Percentiles rank a stretch among this genome's conserved stretches.
Evolutionary conservation across 2,888 invertebrate species (phyloP).

Genomic region (Galerucella nymphaeae): DNA sequence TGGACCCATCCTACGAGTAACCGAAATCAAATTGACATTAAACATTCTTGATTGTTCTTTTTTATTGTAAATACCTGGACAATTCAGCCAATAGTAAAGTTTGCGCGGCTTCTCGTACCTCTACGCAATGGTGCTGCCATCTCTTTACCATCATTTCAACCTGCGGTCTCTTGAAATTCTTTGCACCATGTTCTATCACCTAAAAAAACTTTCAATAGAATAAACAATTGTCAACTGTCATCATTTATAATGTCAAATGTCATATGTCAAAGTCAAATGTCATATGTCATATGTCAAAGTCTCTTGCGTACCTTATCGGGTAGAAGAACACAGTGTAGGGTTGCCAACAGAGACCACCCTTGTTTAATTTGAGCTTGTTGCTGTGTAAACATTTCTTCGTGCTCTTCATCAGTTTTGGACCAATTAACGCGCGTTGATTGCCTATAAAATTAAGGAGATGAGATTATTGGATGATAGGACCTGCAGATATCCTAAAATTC

Average conservation of each 20-base stretch:
- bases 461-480: no score
- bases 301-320: slow-evolving; percentile 84
- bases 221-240: no score
- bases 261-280: no score
- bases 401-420: slow-evolving; percentile 82
- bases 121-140: slow-evolving; percentile 99
- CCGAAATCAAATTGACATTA: background rate
- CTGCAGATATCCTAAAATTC: no score
- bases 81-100: slow-evolving; percentile 94
- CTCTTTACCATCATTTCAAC: slow-evolving; percentile 97
- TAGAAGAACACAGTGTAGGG: slow-evolving; percentile 93
- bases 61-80: slow-evolving; percentile 52
- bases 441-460: slow-evolving; percentile 63
- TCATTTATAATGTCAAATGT: background rate
- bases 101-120: slow-evolving; percentile 97
- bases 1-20: slow-evolving; percentile 75
- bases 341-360: slow-evolving; percentile 96
- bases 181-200: slow-evolving; percentile 71
- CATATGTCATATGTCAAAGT: no score
- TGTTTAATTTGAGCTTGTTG: slow-evolving; percentile 95
- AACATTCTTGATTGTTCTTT: no score
- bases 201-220: slow-evolving; percentile 38
- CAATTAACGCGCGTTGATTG: slow-evolving; percentile 75
- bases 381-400: slow-evolving; percentile 84
- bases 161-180: slow-evolving; percentile 91